Percentiles rank a stretch among this genome's conserved stretches.
Evolutionary conservation across 2,888 invertebrate species (phyloP).

Genomic region (Villa cingulata): DNA sequence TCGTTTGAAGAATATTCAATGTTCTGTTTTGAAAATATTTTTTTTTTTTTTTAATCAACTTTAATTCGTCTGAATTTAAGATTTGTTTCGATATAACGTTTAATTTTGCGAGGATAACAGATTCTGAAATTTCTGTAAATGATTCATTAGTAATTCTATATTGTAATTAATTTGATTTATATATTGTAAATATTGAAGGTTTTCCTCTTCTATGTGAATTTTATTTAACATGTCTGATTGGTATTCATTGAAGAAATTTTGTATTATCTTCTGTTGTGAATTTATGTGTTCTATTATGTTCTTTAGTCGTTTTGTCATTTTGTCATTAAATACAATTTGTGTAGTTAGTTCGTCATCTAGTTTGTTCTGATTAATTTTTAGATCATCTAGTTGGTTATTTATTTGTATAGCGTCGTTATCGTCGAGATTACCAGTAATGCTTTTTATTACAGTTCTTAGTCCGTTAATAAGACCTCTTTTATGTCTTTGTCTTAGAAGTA

Average conservation of each 20-base stretch:
- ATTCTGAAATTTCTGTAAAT: neutral
- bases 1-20: neutral
- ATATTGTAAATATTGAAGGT: conserved; percentile 3
- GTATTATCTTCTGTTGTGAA: conserved; percentile 7
- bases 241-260: conserved; percentile 3
- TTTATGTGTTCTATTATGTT: conserved; percentile 11
- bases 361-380: conserved; percentile 4
- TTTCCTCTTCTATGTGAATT: conserved; percentile 3
- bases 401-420: conserved; percentile 5
- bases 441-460: conserved; percentile 3
- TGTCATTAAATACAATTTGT: conserved; percentile 3
- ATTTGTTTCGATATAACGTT: neutral
- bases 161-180: conserved; percentile 6
- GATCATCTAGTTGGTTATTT: conserved; percentile 2
- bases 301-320: conserved; percentile 5
- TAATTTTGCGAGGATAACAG: neutral
- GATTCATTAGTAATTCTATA: conserved; percentile 6
- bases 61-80: neutral
- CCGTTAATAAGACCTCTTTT: conserved; percentile 9
- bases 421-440: conserved; percentile 10
- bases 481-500: conserved; percentile 2
- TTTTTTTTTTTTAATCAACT: no score
- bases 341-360: neutral
- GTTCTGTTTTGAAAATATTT: no score
- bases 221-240: conserved; percentile 1